These are phyloP conservation scores for Drosophila longiperda DNA, from an alignment of 2,888 invertebrate species.

Conservation along the genomic window DNA sequence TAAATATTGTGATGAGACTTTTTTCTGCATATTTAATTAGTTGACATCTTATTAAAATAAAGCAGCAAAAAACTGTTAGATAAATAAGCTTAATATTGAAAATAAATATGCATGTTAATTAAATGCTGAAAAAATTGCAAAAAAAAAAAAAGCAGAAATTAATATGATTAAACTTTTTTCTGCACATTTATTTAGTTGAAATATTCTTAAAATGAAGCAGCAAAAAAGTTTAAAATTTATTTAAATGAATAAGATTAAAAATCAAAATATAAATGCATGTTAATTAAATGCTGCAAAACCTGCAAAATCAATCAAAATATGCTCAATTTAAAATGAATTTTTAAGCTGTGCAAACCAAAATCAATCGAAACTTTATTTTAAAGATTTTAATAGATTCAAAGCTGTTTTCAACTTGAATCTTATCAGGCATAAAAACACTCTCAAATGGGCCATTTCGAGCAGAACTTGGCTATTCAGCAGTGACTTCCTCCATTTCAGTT, in stretches of 20 bases:
- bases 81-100: no score
- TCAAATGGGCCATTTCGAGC: slow-evolving; percentile 47
- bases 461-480: slow-evolving; percentile 39
- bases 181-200: not conserved
- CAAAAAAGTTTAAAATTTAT: not conserved
- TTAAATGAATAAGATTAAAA: not conserved
- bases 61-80: not conserved
- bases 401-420: slow-evolving; percentile 27
- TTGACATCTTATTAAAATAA: not conserved
- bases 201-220: not conserved
- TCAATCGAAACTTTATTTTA: not conserved
- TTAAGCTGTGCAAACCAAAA: not conserved
- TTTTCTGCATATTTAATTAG: not conserved
- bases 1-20: no score
- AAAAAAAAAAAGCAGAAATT: not conserved
- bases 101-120: no score
- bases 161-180: not conserved
- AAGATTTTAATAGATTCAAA: not conserved
- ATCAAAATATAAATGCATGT: not conserved
- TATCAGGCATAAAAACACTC: slow-evolving; percentile 37
- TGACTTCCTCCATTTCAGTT: slow-evolving; percentile 24
- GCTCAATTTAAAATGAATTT: not conserved
- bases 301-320: not conserved
- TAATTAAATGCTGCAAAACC: not conserved
- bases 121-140: not conserved